These are phyloP conservation scores for Urophycis tenuis DNA, from an alignment of 2,797 vertebrate genomes.

Conservation along the genomic window DNA sequence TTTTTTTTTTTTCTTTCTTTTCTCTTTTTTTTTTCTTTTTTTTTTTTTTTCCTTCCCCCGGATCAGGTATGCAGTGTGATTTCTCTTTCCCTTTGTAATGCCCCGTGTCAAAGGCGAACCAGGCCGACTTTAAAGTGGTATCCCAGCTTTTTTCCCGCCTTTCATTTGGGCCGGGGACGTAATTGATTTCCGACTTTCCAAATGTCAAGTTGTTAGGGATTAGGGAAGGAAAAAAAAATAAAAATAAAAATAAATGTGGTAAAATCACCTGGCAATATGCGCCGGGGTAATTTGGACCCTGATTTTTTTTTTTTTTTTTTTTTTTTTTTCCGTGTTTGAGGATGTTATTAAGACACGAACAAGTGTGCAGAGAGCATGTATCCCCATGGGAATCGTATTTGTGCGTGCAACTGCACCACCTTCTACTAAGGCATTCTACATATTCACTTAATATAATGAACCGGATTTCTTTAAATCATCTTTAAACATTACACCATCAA, in stretches of 20 bases:
- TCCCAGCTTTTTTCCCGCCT: slow-evolving; percentile 62
- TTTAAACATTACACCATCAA: background rate
- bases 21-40: background rate
- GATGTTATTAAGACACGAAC: slow-evolving; percentile 17
- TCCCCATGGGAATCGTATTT: slow-evolving; percentile 43
- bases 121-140: slow-evolving; percentile 67
- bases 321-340: slow-evolving; percentile 40
- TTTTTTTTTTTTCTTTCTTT: slow-evolving; percentile 46
- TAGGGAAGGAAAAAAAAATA: slow-evolving; percentile 48
- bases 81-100: slow-evolving; percentile 77
- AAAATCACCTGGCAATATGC: slow-evolving; percentile 56
- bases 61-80: slow-evolving; percentile 79
- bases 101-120: slow-evolving; percentile 70
- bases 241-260: slow-evolving; percentile 22
- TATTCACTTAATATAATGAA: background rate
- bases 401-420: background rate
- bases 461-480: background rate
- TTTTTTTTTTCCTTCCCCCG: slow-evolving; percentile 9
- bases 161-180: slow-evolving; percentile 66
- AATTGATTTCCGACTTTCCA: slow-evolving; percentile 72
- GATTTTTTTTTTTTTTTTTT: slow-evolving; percentile 44
- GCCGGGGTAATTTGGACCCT: slow-evolving; percentile 38
- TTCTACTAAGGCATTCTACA: background rate
- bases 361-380: slow-evolving; percentile 26
- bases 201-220: slow-evolving; percentile 66